Conservation (phyloP, 2,888 invertebrate genomes). For the Drosophila mimica region DNA sequence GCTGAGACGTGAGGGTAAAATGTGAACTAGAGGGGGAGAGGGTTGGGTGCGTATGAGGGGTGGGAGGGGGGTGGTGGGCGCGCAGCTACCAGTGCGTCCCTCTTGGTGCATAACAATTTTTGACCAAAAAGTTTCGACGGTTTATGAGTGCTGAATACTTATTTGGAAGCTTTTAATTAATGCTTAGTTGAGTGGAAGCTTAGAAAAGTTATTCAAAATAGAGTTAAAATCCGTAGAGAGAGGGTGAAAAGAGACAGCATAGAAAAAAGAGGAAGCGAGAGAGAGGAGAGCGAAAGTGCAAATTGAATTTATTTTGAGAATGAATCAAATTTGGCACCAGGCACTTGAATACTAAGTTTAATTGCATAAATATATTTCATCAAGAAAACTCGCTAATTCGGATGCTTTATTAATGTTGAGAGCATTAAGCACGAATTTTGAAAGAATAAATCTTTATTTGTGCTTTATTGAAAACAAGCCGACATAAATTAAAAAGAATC, state of each 20-base stretch:
- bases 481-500: conserved; percentile 13
- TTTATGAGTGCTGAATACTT: conserved; percentile 50
- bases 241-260: background rate
- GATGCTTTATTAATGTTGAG: background rate
- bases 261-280: background rate
- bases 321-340: background rate
- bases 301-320: background rate
- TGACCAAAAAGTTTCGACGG: conserved; percentile 39
- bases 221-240: background rate
- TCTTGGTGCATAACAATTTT: conserved; percentile 33
- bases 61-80: background rate
- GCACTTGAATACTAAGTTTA: background rate
- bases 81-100: background rate
- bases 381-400: background rate
- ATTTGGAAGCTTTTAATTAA: conserved; percentile 67
- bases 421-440: background rate
- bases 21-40: background rate
- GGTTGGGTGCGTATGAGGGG: background rate
- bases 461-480: background rate
- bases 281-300: background rate
- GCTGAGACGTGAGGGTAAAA: conserved; percentile 9
- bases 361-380: background rate
- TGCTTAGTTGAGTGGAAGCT: conserved; percentile 45
- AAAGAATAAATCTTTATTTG: background rate
- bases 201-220: conserved; percentile 31